phyloP scores from a whole-genome alignment of 2,113 vertebrate genomes.

The Phalacrocorax aristotelis region DNA sequence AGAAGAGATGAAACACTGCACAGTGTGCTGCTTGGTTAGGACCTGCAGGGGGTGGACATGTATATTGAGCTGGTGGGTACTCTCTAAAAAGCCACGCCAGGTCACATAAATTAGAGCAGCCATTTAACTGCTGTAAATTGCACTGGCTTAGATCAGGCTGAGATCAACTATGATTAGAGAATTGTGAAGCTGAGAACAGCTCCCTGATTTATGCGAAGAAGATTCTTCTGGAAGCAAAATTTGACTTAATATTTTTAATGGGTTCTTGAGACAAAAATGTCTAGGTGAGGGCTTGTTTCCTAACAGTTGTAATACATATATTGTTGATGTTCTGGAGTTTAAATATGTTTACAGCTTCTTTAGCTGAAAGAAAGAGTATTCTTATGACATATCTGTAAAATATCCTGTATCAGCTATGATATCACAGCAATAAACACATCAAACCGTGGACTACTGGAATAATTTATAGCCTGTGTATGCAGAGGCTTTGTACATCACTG shows the following conservation, averaged over 20 bases:
- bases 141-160: neutral
- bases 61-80: neutral
- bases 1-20: neutral
- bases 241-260: neutral
- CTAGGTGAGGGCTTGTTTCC: neutral
- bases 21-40: neutral
- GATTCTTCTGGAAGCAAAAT: neutral
- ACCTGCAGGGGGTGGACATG: neutral
- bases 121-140: neutral
- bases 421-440: neutral
- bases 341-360: neutral
- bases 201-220: neutral
- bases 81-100: neutral
- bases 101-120: neutral
- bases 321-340: neutral
- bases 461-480: neutral
- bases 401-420: neutral
- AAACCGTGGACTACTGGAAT: neutral
- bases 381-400: neutral
- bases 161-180: neutral
- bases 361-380: neutral
- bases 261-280: neutral
- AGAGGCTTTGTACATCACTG: conserved; percentile 21
- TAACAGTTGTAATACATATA: neutral
- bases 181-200: neutral